Evolutionary conservation across 2,888 invertebrate genomes (phyloP).

Genomic region (Pristionchus entomophagus): DNA sequence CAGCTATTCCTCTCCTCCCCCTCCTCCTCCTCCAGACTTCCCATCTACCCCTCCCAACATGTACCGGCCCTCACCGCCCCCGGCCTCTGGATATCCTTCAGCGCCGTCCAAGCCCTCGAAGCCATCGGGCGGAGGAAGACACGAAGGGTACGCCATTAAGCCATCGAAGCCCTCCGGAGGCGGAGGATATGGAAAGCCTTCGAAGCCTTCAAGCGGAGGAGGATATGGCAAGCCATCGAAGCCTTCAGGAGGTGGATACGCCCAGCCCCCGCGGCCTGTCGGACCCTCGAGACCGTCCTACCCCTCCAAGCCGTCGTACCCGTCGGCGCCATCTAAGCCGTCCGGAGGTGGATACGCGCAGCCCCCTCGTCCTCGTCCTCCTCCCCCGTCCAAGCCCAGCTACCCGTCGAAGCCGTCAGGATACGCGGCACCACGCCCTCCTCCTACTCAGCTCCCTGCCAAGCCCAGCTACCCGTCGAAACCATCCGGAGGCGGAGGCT

Average conservation of each 20-base stretch:
- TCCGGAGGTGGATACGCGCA: neutral
- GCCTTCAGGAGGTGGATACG: neutral
- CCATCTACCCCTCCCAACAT: neutral
- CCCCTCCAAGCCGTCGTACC: neutral
- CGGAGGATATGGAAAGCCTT: neutral
- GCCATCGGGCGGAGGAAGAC: neutral
- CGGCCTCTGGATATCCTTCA: neutral
- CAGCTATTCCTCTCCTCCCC: neutral
- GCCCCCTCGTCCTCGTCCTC: neutral
- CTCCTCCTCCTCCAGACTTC: neutral
- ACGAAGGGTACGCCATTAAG: neutral
- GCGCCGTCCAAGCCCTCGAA: neutral
- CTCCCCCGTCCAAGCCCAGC: neutral
- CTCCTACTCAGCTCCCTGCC: no score
- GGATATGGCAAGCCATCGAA: neutral
- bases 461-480: neutral
- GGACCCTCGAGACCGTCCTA: neutral
- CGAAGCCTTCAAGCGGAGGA: neutral
- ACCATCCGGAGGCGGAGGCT: neutral
- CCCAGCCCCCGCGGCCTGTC: neutral
- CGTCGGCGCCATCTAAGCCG: neutral
- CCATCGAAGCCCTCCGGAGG: conserved; percentile 9
- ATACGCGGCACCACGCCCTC: neutral
- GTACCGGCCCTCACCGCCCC: neutral
- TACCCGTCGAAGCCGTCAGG: neutral